Evolutionary conservation across 2,113 vertebrate genomes (phyloP), one percentile per base, ranked within the genome.

Genomic region (Clarias gariepinus): DNA sequence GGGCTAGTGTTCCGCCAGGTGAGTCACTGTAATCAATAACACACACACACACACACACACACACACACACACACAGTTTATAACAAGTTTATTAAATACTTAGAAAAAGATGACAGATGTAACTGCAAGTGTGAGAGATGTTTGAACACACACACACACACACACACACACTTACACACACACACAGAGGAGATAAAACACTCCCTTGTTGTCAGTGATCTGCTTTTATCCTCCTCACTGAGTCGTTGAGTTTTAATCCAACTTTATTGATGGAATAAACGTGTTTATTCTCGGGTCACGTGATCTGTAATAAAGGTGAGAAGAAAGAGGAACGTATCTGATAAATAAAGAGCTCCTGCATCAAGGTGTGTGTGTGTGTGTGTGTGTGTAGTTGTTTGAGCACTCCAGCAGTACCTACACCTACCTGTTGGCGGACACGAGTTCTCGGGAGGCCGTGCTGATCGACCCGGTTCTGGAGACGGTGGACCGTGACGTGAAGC

Each of bases 391-490:
- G 97, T 85, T 98, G 85, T 97, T 98, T 88, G 97, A 98, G 89
- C 77, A 87, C 0, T 91, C 92, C 69, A 97, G 96, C 91, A 95
- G 93, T 91, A 98, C 97, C 0, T 98, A 98, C 90, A 96, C 97
- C 0, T 98, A 98, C 91, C 92, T 98, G 73, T 92, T 98, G 83
- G 96, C 95, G 2, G 97, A 98, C 84, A 3, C 47, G 0, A 92
- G 94, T 41, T 93, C 92, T 63, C 92, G 90, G 41, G 96, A 97
- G 69, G 97, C 97, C 0, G 28, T 98, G 21, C 91, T 98, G 69
- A 96, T 98, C 16, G 97, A 98, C 82, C 97, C 97, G 0, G 97
- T 98, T 1, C 92, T 97, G 93, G 97, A 98, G 87, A 97, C 95
- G 0, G 93, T 95, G 1, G 90, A 94, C 5, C 92, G 97, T 73